Base-by-base conservation (phyloP, 2,797 vertebrate species). In the Zalophus californianus region DNA sequence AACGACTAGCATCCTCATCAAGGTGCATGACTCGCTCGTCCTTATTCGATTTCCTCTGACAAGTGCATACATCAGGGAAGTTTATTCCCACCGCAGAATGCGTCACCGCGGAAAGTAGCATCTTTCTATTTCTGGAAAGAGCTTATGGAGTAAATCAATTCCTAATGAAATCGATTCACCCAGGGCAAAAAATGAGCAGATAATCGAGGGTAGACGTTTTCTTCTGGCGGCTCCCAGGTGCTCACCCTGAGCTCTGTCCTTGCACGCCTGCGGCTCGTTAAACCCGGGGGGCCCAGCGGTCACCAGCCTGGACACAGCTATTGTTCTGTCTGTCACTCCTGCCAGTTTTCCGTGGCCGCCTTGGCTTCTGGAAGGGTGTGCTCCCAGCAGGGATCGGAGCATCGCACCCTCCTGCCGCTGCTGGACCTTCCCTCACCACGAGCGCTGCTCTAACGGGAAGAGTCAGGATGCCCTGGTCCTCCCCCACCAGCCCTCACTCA, bases 91-190 rank as follows among this genome's bases (percentile, higher is more conserved):
- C 27, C 20, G 14, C 11, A 0, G 10, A 21, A 0, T 54, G 91
- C 0, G 0, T 96, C 94, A 60, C 66, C 48, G 9, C 35, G 58
- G 75, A 93, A 50, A 25, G 92, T 21, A 60, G 29, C 38, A 25
- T 96, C 92, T 93, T 94, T 94, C 95, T 96, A 0, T 96, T 97
- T 98, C 92, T 92, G 91, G 90, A 97, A 97, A n/a, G 38, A 86
- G 89, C 91, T 80, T 89, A 38, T 80, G 68, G 25, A 98, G 18
- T 87, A 95, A 96, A 66, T 97, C 48, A 85, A 0, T 96, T 92
- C 80, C 91, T 79, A 2, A 21, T 18, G 75, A 32, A 35, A 97
- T 93, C 96, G 89, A 27, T 10, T 84, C 54, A 12, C 58, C 77
- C 35, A 35, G 29, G 16, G 91, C 88, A 95, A 87, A 91, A 97